Conservation (phyloP, 64 coral and sea anemone genomes). For the Stichodactyla helianthus region DNA sequence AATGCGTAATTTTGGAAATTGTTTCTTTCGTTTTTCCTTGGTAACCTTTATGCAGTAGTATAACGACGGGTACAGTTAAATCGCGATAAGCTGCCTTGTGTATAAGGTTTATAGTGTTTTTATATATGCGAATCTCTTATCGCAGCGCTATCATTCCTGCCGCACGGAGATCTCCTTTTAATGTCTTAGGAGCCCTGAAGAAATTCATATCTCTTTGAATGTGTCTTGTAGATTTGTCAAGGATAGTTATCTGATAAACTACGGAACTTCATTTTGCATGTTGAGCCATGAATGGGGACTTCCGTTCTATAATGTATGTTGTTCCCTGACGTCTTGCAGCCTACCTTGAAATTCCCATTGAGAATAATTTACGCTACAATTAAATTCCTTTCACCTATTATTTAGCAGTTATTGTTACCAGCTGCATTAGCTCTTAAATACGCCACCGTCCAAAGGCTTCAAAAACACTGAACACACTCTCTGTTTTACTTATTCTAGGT, state of each 20-base stretch:
- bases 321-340: conserved; percentile 71
- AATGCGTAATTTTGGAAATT: conserved; percentile 2
- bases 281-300: conserved; percentile 87
- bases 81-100: conserved; percentile 19
- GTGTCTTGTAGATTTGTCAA: conserved; percentile 64
- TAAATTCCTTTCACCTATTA: conserved; percentile 94
- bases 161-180: conserved; percentile 79
- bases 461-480: conserved; percentile 26
- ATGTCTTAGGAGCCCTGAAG: conserved; percentile 67
- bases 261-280: conserved; percentile 71
- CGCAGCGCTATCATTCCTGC: conserved; percentile 58
- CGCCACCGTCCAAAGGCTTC: conserved; percentile 28
- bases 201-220: conserved; percentile 82
- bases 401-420: conserved; percentile 91
- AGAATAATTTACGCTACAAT: conserved; percentile 90
- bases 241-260: conserved; percentile 82
- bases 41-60: background rate
- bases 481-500: conserved; percentile 38
- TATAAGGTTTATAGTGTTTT: conserved; percentile 32
- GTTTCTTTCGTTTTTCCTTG: conserved; percentile 15
- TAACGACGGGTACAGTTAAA: background rate
- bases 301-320: conserved; percentile 84
- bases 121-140: conserved; percentile 28
- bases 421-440: conserved; percentile 62
- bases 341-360: conserved; percentile 90